Evolutionary conservation across 2,888 invertebrate species (phyloP).

Genomic region (Meandrusa payeni): DNA sequence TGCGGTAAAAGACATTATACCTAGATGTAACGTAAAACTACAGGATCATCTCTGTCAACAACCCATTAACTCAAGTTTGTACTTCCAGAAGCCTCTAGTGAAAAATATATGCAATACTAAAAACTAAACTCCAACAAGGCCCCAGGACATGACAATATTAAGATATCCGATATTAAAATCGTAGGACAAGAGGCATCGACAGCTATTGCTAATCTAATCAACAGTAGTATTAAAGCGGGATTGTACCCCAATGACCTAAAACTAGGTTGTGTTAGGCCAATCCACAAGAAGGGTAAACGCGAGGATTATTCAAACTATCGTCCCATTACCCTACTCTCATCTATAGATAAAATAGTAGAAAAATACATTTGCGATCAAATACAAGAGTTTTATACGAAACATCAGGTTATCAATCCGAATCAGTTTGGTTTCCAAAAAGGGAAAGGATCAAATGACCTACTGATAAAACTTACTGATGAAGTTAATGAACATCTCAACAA

Average conservation of each 20-base stretch:
- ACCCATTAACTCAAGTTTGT: slow-evolving; percentile 6
- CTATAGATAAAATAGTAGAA: slow-evolving; percentile 27
- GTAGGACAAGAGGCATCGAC: slow-evolving; percentile 4
- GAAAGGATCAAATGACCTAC: slow-evolving; percentile 15
- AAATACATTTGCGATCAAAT: slow-evolving; percentile 23
- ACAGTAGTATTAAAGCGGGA: slow-evolving; percentile 26
- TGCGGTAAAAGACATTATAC: slow-evolving; percentile 16
- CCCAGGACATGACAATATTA: slow-evolving; percentile 12
- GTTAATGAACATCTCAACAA: too few relatives aligned
- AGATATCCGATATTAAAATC: slow-evolving; percentile 20
- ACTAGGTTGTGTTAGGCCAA: slow-evolving; percentile 26
- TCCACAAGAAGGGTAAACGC: slow-evolving; percentile 26
- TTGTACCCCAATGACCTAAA: slow-evolving; percentile 29
- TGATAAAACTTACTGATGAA: too few relatives aligned
- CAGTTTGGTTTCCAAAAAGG: slow-evolving; percentile 23
- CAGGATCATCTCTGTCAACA: slow-evolving; percentile 2
- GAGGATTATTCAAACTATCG: slow-evolving; percentile 25
- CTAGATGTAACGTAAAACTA: slow-evolving; percentile 10
- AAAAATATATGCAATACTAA: slow-evolving; percentile 22
- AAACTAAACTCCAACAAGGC: slow-evolving; percentile 25
- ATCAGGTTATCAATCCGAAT: slow-evolving; percentile 15
- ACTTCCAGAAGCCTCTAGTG: slow-evolving; percentile 13
- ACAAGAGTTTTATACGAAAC: slow-evolving; percentile 18
- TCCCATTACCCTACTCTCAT: slow-evolving; percentile 29
- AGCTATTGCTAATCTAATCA: slow-evolving; percentile 29